Base-by-base conservation (phyloP, 2,888 invertebrate species). In the Drosophila kuntzei region DNA sequence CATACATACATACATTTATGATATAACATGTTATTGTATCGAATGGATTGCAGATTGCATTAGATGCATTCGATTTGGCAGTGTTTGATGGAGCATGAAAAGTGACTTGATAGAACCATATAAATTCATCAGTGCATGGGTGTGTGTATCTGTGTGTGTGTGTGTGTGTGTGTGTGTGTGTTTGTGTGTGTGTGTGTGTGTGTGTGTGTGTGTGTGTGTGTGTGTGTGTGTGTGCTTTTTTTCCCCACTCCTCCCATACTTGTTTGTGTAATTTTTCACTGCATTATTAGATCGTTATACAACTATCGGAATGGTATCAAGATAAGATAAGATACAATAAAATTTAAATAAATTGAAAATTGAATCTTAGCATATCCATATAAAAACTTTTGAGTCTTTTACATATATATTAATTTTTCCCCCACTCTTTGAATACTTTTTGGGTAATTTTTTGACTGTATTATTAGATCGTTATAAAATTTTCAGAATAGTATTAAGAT, bases 11-110 rank as follows among this genome's bases (percentile, higher is more conserved):
- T 29, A 20, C 18, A 32, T n/a, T 32, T 32, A 55, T 70, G 53
- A 70, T 58, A 50, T 55, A 58, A 66, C 49, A 49, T 60, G 53
- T 60, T 46, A 54, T 54, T 79, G 76, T 47, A 50, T 50, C 57
- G 65, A 70, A 63, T 75, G 65, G 43, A 74, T 61, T 72, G 73
- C 58, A 74, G 58, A 64, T 65, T 75, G 75, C 70, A 70, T 79
- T 70, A 62, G 65, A 47, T 12, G 65, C 76, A 75, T 73, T 67
- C 68, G 74, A 67, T 55, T 73, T 77, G 73, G 51, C 73, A 59
- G 22, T 67, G 51, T 34, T 62, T 27, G 62, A 68, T 73, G 69
- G 39, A 49, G 75, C 74, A 75, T 68, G 63, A 78, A 68, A 34
- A 39, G 27, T 47, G 29, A 41, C 29, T 50, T 14, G 11, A 39